Percentiles rank a stretch among this genome's conserved stretches.
Evolutionary conservation across 2,797 vertebrate genomes (phyloP).

Genomic region (Tokudaia muenninki): DNA sequence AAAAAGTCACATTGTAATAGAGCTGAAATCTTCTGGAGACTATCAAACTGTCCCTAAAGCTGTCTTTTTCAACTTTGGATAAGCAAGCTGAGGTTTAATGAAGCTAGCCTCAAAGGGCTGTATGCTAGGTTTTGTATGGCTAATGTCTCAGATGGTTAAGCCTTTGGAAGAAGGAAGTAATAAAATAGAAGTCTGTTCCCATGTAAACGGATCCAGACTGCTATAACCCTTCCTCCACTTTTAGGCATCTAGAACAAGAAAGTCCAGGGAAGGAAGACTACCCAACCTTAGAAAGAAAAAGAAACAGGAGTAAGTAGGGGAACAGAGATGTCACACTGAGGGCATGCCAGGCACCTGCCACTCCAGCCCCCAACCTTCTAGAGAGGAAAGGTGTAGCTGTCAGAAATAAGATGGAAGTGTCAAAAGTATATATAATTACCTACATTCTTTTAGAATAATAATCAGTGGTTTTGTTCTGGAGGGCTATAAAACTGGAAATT

Average conservation of each 20-base stretch:
- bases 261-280: neutral
- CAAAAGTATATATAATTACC: slow-evolving; percentile 43
- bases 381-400: neutral
- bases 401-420: slow-evolving; percentile 53
- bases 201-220: neutral
- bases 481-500: slow-evolving; percentile 57
- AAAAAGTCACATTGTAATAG: slow-evolving; percentile 7
- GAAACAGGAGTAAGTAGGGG: neutral
- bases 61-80: slow-evolving; percentile 45
- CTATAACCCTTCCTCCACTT: neutral
- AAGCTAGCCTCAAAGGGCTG: slow-evolving; percentile 40
- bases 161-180: neutral
- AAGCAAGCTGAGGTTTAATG: slow-evolving; percentile 56
- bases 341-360: slow-evolving; percentile 4
- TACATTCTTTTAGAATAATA: slow-evolving; percentile 65
- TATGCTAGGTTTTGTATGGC: neutral
- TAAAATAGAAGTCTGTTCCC: neutral
- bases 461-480: slow-evolving; percentile 61
- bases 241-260: neutral
- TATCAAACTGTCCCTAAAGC: neutral
- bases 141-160: slow-evolving; percentile 1
- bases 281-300: neutral
- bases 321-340: neutral
- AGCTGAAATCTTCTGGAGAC: neutral
- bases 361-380: slow-evolving; percentile 27